A percentile compares a stretch with the other conserved stretches of the same genome.
Conservation (phyloP, 2,888 invertebrate species). For the Subacronicta megacephala region DNA sequence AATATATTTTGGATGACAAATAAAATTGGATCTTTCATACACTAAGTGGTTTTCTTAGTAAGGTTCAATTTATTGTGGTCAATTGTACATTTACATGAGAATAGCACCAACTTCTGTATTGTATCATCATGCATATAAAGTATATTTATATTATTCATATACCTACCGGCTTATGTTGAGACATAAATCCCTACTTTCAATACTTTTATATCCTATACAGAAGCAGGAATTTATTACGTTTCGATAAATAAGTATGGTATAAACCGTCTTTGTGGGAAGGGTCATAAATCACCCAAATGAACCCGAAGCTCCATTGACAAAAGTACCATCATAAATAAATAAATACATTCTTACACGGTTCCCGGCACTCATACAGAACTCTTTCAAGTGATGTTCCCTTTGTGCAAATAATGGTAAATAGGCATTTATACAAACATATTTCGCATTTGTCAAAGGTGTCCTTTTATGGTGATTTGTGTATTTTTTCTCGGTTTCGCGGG, state of each 20-base stretch:
- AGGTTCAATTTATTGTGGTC: no score
- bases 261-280: conserved; percentile 78
- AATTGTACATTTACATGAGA: background rate
- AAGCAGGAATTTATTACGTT: conserved; percentile 78
- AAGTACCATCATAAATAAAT: conserved; percentile 82
- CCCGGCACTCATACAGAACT: conserved; percentile 64
- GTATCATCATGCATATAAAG: background rate
- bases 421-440: conserved; percentile 58
- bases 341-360: conserved; percentile 74
- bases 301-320: conserved; percentile 78
- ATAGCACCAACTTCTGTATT: background rate
- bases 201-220: conserved; percentile 66
- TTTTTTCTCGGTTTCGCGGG: conserved; percentile 23
- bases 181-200: conserved; percentile 64
- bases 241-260: conserved; percentile 77
- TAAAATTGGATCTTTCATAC: no score
- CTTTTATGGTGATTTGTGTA: conserved; percentile 52
- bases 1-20: no score
- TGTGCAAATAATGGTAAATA: conserved; percentile 69
- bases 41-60: no score
- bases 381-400: conserved; percentile 67
- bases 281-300: conserved; percentile 83
- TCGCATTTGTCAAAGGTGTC: conserved; percentile 55
- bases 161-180: conserved; percentile 47
- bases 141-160: conserved; percentile 32